These are phyloP conservation scores for Cheilosia scutellata DNA, from an alignment of 2,888 invertebrate species.

Conservation along the genomic window DNA sequence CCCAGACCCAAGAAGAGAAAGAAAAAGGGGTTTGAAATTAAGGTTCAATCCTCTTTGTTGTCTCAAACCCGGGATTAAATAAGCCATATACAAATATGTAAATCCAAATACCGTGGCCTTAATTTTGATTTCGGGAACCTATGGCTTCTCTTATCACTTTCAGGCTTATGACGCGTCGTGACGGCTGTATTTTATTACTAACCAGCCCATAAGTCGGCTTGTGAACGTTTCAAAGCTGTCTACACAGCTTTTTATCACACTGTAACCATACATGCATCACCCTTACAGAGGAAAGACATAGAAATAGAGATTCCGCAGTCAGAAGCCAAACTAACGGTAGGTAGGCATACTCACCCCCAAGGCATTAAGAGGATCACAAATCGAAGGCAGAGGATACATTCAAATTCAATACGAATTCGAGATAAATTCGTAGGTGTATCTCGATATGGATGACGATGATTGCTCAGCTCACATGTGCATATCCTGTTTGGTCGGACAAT, in stretches of 20 bases:
- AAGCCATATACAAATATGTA: too few species aligned
- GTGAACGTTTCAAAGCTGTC: neutral
- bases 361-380: constrained; percentile 56
- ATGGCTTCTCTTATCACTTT: too few species aligned
- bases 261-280: neutral
- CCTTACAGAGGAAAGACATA: neutral
- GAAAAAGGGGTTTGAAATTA: too few species aligned
- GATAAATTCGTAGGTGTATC: constrained; percentile 64
- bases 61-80: too few species aligned
- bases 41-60: too few species aligned
- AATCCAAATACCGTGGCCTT: too few species aligned
- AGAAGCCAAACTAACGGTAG: constrained; percentile 39
- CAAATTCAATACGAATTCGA: constrained; percentile 45
- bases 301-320: constrained; percentile 29
- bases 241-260: neutral
- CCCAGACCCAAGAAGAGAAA: too few species aligned
- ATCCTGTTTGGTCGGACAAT: constrained; percentile 76
- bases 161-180: too few species aligned
- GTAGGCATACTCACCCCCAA: constrained; percentile 26
- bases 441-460: constrained; percentile 70
- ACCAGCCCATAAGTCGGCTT: too few species aligned
- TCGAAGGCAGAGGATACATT: constrained; percentile 50
- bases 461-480: constrained; percentile 75
- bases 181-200: too few species aligned
- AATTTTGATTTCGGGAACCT: too few species aligned